Evolutionary conservation across 2,113 vertebrate genomes (phyloP), one percentile per base, ranked within the genome.

Genomic region (Rhabdornis inornatus): DNA sequence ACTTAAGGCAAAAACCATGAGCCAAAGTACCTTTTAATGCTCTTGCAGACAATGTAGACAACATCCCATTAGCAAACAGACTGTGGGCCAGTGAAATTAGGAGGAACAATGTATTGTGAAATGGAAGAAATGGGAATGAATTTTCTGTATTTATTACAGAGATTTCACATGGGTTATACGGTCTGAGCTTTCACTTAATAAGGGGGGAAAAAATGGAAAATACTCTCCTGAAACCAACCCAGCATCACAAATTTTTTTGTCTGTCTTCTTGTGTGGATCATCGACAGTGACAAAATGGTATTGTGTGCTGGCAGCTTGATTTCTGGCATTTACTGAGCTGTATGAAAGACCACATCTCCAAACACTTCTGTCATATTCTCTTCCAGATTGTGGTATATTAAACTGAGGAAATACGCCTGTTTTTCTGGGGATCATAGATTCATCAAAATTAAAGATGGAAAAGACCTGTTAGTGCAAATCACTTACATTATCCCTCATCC

Each of bases 401-500:
- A 95, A 92, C 37, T 35, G 85, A 93, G 71, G 82, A 83, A 94
- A 91, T 56, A 81, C 88, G 52, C 11, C 72, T 86, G 75, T 74
- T 92, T 96, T 94, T 31, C 64, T 81, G 52, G 14, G 25, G 27
- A 88, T 93, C 76, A 75, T n/a, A 92, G 79, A 93, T 93, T 86
- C 79, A 90, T 94, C 59, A 90, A 92, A 96, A 94, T 91, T 95
- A 96, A 93, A 92, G 87, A 94, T 83, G 64, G 94, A 90, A 96
- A 93, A 93, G 87, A 86, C 85, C 28, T 81, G 90, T 57, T 90
- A 86, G 55, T 64, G 64, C 91, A 96, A 96, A 86, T 94, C 88
- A 71, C 55, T 92, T 91, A 50, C 60, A 88, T 95, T 90, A 86
- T 90, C 47, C 85, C 52, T 94, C 92, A 77, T 92, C 64, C 55